Percentiles rank a stretch among this genome's conserved stretches.
These are phyloP conservation scores for Chaetodon trifasciatus DNA, from an alignment of 2,797 vertebrate species.

Conservation along the genomic window DNA sequence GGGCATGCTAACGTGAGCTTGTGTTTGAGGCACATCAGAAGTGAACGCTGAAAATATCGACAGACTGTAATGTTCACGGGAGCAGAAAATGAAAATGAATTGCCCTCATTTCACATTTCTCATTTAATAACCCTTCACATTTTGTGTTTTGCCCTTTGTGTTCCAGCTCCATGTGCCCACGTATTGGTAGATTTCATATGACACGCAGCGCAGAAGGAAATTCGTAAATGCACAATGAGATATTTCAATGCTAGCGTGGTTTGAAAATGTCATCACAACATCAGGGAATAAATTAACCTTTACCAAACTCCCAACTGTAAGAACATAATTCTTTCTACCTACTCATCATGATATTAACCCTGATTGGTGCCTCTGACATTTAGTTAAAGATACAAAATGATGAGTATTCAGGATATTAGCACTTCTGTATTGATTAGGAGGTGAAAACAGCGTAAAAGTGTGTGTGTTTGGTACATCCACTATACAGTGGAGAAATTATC, in stretches of 20 bases:
- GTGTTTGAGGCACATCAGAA: constrained; percentile 4
- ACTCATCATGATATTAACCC: constrained; percentile 72
- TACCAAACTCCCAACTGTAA: constrained; percentile 59
- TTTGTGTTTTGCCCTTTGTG: constrained; percentile 22
- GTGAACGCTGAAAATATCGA: constrained; percentile 6
- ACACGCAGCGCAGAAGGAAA: constrained; percentile 30
- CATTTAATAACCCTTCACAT: constrained; percentile 7
- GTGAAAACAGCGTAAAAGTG: neutral
- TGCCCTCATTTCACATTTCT: neutral
- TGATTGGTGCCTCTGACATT: constrained; percentile 75
- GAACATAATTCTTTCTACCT: constrained; percentile 56
- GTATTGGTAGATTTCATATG: constrained; percentile 10
- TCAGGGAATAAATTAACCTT: constrained; percentile 82
- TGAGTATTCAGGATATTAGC: constrained; percentile 27
- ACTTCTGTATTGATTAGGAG: constrained; percentile 12
- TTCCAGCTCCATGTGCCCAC: constrained; percentile 19
- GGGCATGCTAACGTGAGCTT: constrained; percentile 23
- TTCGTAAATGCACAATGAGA: constrained; percentile 49
- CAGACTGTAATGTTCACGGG: neutral
- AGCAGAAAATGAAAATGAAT: constrained; percentile 20
- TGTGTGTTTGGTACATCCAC: neutral
- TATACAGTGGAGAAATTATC: neutral
- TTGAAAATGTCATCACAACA: constrained; percentile 76
- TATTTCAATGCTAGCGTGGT: constrained; percentile 44
- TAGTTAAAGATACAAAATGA: constrained; percentile 42